Evolutionary conservation across 2,888 invertebrate genomes (phyloP).

Genomic region (Orthosia gothica): DNA sequence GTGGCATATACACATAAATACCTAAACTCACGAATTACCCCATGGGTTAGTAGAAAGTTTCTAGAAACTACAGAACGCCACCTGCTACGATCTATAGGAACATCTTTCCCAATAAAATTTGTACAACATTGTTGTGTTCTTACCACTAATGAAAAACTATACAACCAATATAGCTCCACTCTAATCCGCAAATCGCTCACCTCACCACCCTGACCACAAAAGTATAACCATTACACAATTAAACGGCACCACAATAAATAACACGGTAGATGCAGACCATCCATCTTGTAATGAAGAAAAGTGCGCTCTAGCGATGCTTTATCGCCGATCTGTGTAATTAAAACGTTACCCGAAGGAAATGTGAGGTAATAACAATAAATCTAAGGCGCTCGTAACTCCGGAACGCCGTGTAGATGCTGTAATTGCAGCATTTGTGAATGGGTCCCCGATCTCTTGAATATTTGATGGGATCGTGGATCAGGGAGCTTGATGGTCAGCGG

Average conservation of each 20-base stretch:
- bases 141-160: conserved; percentile 14
- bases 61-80: too few species aligned
- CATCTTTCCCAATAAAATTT: not conserved
- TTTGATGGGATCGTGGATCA: conserved; percentile 58
- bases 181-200: conserved; percentile 41
- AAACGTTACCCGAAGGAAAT: conserved; percentile 91
- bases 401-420: conserved; percentile 68
- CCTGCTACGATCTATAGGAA: too few species aligned
- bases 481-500: conserved; percentile 28
- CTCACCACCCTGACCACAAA: conserved; percentile 49
- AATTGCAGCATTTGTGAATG: conserved; percentile 72
- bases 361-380: conserved; percentile 91
- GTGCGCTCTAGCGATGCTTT: conserved; percentile 90
- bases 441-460: conserved; percentile 66
- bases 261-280: conserved; percentile 81
- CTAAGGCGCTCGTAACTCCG: conserved; percentile 79
- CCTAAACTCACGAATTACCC: too few species aligned
- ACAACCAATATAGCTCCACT: conserved; percentile 9
- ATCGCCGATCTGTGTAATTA: conserved; percentile 91
- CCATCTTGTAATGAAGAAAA: conserved; percentile 91
- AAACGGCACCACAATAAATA: conserved; percentile 82
- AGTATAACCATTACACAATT: conserved; percentile 76
- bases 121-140: not conserved
- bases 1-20: not conserved
- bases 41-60: too few species aligned